Evolutionary conservation across 2,797 vertebrate species (phyloP), one percentile per base, ranked within the genome.

Genomic region (Gymnodraco acuticeps): DNA sequence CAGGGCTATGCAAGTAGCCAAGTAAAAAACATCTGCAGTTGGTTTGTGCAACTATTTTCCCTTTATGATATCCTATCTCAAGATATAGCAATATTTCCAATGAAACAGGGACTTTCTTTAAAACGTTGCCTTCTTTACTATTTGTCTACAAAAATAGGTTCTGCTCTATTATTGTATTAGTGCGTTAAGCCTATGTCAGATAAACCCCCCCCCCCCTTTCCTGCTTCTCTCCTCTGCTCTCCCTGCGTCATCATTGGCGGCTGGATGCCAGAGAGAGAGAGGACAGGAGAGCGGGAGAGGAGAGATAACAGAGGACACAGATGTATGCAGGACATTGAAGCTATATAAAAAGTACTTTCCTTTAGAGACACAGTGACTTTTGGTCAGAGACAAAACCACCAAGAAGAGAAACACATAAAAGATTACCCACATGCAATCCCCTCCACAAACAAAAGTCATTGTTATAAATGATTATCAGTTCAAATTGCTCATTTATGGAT

Each of bases 211-310:
- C 42, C 20, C n/a, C 27, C 50, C 41, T 42, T 67, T 50, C 47
- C 69, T 53, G 19, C 51, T 60, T 46, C 45, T 72, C 61, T 77
- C 56, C 72, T 80, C 78, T 84, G 77, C 74, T 81, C 75, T 86
- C 19, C 48, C 80, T 90, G 90, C 88, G 86, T 93, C 93, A 91
- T 91, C 84, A 80, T 41, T 41, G 14, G 75, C 45, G 82, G 88
- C 82, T 83, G 64, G 70, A 51, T 93, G 89, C 88, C 91, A 92
- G 61, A 75, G 45, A 88, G 23, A 42, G 75, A 83, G 62, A 85
- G 77, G 68, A 77, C 60, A 16, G 52, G 51, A 67, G 73, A 69
- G 76, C 59, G 68, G 47, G 75, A 78, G 58, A 74, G 46, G 66
- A 80, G 72, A 70, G 60, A 71, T 77, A 68, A 75, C 38, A 73